Conservation (phyloP, 2,888 invertebrate genomes). For the Nemapogon koenigi region DNA sequence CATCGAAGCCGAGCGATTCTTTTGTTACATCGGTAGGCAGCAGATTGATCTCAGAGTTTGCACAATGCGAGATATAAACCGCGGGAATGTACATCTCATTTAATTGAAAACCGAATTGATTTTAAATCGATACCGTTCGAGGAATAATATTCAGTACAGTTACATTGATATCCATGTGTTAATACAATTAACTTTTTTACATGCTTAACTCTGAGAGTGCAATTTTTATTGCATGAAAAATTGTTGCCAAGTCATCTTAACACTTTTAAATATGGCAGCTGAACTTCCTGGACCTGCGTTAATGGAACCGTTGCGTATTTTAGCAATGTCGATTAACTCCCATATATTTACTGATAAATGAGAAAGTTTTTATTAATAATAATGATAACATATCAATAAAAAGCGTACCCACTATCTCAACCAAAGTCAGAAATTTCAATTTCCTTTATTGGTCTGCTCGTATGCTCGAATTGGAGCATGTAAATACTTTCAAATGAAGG, state of each 20-base stretch:
- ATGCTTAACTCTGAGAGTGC: slow-evolving; percentile 12
- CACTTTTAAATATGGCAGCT: not conserved
- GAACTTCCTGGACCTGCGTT: not conserved
- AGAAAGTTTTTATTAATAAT: not conserved
- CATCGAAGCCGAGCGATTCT: slow-evolving; percentile 42
- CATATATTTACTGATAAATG: no score
- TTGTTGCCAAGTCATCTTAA: slow-evolving; percentile 1
- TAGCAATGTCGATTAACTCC: no score
- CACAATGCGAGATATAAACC: slow-evolving; percentile 48
- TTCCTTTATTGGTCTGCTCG: no score
- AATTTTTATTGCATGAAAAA: not conserved
- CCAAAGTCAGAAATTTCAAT: no score
- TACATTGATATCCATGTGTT: slow-evolving; percentile 30
- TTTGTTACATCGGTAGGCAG: slow-evolving; percentile 48
- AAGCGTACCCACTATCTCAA: no score
- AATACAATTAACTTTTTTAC: slow-evolving; percentile 33
- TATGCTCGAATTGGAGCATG: no score
- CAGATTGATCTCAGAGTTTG: slow-evolving; percentile 40
- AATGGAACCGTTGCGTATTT: no score
- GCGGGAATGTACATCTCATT: slow-evolving; percentile 44
- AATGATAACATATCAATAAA: not conserved
- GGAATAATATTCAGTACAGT: slow-evolving; percentile 33
- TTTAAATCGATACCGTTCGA: slow-evolving; percentile 45
- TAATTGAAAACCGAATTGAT: slow-evolving; percentile 56
- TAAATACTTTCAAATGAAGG: no score